Evolutionary conservation across 2,797 vertebrate genomes (phyloP).

Genomic region (Chromobotia macracanthus): DNA sequence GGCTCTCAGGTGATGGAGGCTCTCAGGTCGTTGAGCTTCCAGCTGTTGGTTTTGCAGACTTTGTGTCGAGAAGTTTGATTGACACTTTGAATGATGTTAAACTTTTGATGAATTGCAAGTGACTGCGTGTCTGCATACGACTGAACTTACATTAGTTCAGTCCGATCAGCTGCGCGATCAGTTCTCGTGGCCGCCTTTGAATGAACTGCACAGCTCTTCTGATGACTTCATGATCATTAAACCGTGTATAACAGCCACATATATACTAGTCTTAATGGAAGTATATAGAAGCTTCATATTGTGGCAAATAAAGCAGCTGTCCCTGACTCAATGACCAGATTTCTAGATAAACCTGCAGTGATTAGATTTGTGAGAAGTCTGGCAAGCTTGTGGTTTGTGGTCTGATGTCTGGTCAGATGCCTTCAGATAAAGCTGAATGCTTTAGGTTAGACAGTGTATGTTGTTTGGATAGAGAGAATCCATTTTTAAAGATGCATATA

Average conservation of each 20-base stretch:
- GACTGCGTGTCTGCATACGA: neutral
- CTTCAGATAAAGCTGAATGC: neutral
- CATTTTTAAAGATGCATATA: no score
- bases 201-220: neutral
- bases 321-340: no score
- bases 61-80: neutral
- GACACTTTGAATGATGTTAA: neutral
- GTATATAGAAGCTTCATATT: no score
- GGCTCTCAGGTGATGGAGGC: neutral
- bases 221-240: neutral
- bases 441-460: neutral
- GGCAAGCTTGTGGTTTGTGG: neutral
- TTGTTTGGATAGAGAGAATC: no score
- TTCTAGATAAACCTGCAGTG: no score
- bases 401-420: no score
- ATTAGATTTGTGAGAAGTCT: neutral
- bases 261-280: no score
- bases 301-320: no score
- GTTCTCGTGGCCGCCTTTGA: neutral
- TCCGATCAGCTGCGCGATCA: no score
- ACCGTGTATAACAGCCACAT: neutral
- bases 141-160: neutral
- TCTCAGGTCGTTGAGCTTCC: no score
- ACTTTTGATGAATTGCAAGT: neutral
- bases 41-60: slow-evolving; percentile 14